Base-by-base conservation (phyloP, 2,797 vertebrate species). In the Poeciliopsis gracilis region DNA sequence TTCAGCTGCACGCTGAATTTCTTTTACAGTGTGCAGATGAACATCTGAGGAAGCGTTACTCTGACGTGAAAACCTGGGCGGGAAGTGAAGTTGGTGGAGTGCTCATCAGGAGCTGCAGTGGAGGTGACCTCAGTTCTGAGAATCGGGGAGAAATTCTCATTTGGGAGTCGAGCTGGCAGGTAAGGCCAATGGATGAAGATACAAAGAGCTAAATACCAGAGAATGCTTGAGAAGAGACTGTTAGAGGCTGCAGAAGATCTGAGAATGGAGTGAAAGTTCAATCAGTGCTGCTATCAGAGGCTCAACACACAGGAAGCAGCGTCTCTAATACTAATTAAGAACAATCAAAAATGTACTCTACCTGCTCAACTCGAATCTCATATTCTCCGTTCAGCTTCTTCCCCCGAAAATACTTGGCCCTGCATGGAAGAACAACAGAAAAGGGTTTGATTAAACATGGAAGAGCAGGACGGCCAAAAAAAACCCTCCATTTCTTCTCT, bases 361-460 rank as follows among this genome's bases (percentile, higher is more conserved):
- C 98, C 98, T 99, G 98, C 86, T 99, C 98, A 87, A 99, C 97
- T 36, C 97, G 96, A 82, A 99, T 98, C 89, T 99, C 98, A 70
- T 96, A 96, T 66, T 99, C 98, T 79, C 97, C 98, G 20, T 97
- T 97, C 91, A 99, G 95, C 90, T 97, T 99, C 95, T 97, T 98
- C 45, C 97, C 97, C 63, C 97, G 93, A 93, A 99, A 99, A 90
- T 97, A 98, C 83, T 98, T 99, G 0, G 95, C 93, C 98, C 98
- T 99, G 91, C 20, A 75, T 51, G 47, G 76, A 92, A 82, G 67
- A 23, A 89, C 72, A 77, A 53, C 41, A 87, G 55, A 77, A 12
- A 78, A 67, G 11, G 8, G 82, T 77, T 20, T 1, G n/a, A 78
- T 43, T 51, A 20, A 55, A 61, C 13, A 33, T 4, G 1, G 4